A percentile compares a stretch with the other conserved stretches of the same genome.
phyloP scores from a whole-genome alignment of 2,797 vertebrate species.

The Platalea minor region DNA sequence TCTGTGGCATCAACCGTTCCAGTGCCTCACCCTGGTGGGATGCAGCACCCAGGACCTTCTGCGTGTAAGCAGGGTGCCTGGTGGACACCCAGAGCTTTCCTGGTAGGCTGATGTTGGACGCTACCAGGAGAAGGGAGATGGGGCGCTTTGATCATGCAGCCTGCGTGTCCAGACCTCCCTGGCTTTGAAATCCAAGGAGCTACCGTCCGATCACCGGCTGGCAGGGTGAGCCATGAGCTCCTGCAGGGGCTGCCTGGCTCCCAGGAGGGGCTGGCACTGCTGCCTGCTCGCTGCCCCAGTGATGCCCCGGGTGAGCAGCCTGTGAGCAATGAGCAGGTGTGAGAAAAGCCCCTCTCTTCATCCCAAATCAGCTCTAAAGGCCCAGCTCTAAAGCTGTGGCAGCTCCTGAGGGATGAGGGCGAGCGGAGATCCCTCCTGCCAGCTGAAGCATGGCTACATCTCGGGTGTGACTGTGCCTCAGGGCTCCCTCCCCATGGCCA shows the following conservation, averaged over 20 bases:
- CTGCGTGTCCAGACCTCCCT: not conserved
- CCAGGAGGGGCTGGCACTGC: not conserved
- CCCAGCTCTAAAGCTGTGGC: not conserved
- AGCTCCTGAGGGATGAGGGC: not conserved
- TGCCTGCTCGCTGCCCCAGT: not conserved
- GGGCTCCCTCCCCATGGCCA: not conserved
- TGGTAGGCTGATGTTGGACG: not conserved
- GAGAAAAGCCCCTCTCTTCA: not conserved
- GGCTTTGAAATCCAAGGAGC: not conserved
- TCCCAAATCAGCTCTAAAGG: not conserved
- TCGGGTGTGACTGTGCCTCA: rapidly evolving
- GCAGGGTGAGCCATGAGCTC: not conserved
- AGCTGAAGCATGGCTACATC: not conserved
- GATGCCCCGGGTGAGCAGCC: rapidly evolving
- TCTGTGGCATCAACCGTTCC: rapidly evolving
- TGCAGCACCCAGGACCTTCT: not conserved
- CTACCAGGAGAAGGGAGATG: not conserved
- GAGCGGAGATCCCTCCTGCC: not conserved
- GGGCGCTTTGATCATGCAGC: not conserved
- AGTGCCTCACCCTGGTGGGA: not conserved
- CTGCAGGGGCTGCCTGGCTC: not conserved
- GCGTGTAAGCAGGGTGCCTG: rapidly evolving
- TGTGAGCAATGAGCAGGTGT: rapidly evolving
- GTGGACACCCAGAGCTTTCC: not conserved
- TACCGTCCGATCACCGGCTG: rapidly evolving